phyloP scores from a whole-genome alignment of 2,113 vertebrate species.

The Datnioides undecimradiatus region DNA sequence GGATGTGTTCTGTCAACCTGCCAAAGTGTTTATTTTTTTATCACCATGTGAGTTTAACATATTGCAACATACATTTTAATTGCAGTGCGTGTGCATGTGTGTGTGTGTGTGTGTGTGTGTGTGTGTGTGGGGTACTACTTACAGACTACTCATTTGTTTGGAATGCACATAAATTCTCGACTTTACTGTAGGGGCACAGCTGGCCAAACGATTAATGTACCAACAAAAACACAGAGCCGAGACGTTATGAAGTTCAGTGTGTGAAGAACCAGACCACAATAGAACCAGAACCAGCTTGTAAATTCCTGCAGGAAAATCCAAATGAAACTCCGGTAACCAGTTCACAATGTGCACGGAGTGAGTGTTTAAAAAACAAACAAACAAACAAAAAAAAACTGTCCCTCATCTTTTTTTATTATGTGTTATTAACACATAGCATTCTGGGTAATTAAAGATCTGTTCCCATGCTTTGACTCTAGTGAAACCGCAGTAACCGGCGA shows the following conservation, averaged over 20 bases:
- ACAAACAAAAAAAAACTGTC: background rate
- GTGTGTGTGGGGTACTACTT: constrained; percentile 25
- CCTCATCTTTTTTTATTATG: background rate
- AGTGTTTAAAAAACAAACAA: background rate
- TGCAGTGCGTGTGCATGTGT: constrained; percentile 12
- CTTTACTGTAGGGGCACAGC: constrained; percentile 77
- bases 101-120: constrained; percentile 17
- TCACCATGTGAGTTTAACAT: constrained; percentile 2
- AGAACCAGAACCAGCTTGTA: constrained; percentile 73
- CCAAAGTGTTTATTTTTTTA: constrained; percentile 28
- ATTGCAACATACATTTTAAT: constrained; percentile 42
- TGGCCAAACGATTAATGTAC: constrained; percentile 76
- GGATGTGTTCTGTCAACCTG: background rate
- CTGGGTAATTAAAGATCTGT: background rate
- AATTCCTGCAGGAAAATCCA: constrained; percentile 66
- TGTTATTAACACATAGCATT: background rate
- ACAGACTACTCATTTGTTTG: constrained; percentile 75
- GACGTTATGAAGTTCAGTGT: constrained; percentile 69
- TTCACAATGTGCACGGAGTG: constrained; percentile 40
- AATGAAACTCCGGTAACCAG: constrained; percentile 56
- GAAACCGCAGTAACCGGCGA: background rate
- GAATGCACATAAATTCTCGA: constrained; percentile 82
- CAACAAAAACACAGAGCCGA: constrained; percentile 68
- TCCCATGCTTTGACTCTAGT: background rate
- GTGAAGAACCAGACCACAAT: constrained; percentile 72